Evolutionary conservation across 2,888 invertebrate species (phyloP).

Genomic region (Vandiemenella viatica): DNA sequence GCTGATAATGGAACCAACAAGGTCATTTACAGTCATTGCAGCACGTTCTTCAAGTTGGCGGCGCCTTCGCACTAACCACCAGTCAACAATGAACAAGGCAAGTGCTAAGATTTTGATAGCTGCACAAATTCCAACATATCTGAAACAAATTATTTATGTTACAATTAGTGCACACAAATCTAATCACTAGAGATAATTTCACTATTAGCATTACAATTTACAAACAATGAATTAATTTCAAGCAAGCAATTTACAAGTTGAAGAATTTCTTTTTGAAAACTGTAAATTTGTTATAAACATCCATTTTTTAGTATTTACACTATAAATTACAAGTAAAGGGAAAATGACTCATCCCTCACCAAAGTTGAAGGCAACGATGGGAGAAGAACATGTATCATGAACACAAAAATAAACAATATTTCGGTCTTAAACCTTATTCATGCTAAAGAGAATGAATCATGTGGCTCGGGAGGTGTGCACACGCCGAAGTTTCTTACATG

Average conservation of each 20-base stretch:
- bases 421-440: too few relatives aligned
- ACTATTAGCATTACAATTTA: not conserved
- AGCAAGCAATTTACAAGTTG: not conserved
- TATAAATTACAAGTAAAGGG: too few relatives aligned
- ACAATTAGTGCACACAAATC: not conserved
- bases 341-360: too few relatives aligned
- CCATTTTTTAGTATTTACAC: too few relatives aligned
- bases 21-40: conserved; percentile 46
- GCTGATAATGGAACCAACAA: conserved; percentile 70
- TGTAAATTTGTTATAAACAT: not conserved
- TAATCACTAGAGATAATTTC: not conserved
- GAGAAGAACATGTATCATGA: too few relatives aligned
- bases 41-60: conserved; percentile 40
- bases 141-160: conserved; percentile 24
- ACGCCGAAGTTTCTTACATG: too few relatives aligned
- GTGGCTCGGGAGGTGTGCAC: too few relatives aligned
- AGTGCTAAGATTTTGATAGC: conserved; percentile 77
- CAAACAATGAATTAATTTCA: not conserved
- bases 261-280: not conserved
- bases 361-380: too few relatives aligned
- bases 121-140: conserved; percentile 80
- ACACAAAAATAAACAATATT: too few relatives aligned
- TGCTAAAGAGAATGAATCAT: too few relatives aligned
- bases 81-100: conserved; percentile 72
- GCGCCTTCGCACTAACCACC: conserved; percentile 72